phyloP scores from a whole-genome alignment of 2,888 invertebrate species.

The Sinotaia quadrata region DNA sequence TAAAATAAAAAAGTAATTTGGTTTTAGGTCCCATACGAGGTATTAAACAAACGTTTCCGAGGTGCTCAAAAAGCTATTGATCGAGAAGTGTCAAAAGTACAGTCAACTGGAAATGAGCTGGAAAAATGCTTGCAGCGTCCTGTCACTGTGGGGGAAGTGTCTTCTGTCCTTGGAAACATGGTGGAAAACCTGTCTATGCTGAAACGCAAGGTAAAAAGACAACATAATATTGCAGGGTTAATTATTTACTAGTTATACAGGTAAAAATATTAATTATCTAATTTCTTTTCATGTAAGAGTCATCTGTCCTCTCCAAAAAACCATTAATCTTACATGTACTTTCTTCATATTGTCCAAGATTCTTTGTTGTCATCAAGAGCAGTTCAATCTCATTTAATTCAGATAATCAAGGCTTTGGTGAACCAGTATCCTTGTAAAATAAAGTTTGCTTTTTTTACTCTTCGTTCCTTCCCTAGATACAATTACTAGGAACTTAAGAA shows the following conservation, averaged over 20 bases:
- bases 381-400: no score
- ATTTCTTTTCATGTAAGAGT: no score
- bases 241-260: neutral
- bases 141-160: constrained; percentile 74
- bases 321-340: no score
- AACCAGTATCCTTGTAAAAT: no score
- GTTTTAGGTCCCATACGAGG: constrained; percentile 93
- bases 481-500: no score
- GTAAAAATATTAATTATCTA: neutral
- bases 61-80: constrained; percentile 95
- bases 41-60: constrained; percentile 96
- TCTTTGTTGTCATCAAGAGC: no score
- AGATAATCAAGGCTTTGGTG: no score
- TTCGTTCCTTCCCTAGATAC: no score
- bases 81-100: constrained; percentile 86
- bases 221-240: neutral
- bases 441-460: no score
- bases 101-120: constrained; percentile 84
- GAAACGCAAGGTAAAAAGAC: constrained; percentile 83
- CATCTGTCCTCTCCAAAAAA: no score
- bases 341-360: no score
- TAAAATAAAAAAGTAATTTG: neutral
- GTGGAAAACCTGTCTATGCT: constrained; percentile 89
- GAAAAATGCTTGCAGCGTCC: constrained; percentile 81
- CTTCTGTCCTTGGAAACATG: constrained; percentile 87